These are phyloP conservation scores for Collichthys lucidus DNA, from an alignment of 2,113 vertebrate species.

Conservation along the genomic window DNA sequence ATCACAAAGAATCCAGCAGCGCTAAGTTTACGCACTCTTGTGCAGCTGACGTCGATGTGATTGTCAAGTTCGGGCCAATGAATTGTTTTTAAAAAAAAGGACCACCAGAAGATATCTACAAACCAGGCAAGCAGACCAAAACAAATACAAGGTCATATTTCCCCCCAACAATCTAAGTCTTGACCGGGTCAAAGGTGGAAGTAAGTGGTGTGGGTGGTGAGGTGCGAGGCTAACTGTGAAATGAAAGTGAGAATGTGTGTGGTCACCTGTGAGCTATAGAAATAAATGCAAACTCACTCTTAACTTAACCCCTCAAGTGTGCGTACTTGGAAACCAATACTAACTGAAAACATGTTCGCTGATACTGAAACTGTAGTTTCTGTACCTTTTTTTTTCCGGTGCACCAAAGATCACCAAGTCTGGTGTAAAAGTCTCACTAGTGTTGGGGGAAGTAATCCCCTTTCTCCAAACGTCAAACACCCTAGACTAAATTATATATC, in stretches of 20 bases:
- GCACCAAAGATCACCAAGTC: not conserved
- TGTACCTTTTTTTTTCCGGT: not conserved
- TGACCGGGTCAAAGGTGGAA: not conserved
- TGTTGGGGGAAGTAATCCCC: not conserved
- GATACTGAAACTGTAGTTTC: conserved; percentile 7
- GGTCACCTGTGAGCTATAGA: conserved; percentile 6
- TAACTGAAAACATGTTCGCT: not conserved
- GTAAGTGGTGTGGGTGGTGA: conserved; percentile 32
- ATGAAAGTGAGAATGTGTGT: conserved; percentile 38
- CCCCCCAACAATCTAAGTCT: conserved; percentile 12
- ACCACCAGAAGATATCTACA: conserved; percentile 66
- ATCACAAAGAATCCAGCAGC: conserved; percentile 50
- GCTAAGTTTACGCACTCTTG: not conserved
- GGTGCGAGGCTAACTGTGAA: conserved; percentile 42
- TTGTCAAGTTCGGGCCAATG: conserved; percentile 61
- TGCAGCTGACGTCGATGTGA: conserved; percentile 29
- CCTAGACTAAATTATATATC: not conserved
- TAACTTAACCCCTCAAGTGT: not conserved
- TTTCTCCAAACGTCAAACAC: not conserved
- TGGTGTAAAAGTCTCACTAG: not conserved
- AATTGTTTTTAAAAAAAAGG: conserved; percentile 66
- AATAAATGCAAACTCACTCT: conserved; percentile 13
- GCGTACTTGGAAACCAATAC: conserved; percentile 4
- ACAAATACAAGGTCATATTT: conserved; percentile 55
- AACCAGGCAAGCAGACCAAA: conserved; percentile 74